Evolutionary conservation across 2,797 vertebrate species (phyloP).

Genomic region (Phrynocephalus guinanensis): DNA sequence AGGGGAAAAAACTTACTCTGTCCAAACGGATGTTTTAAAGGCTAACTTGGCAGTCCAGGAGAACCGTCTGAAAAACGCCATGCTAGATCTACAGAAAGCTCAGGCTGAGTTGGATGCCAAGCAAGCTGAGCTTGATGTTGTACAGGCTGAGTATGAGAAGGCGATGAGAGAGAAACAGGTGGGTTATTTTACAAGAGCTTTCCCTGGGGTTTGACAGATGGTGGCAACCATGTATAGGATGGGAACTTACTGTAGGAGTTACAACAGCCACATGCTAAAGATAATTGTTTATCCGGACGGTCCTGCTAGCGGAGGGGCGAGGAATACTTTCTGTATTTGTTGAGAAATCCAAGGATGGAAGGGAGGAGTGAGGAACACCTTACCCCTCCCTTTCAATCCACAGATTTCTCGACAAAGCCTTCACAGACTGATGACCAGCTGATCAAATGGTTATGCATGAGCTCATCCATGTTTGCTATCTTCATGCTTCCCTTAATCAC

Average conservation of each 20-base stretch:
- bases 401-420: not conserved
- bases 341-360: not conserved
- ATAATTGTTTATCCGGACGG: not conserved
- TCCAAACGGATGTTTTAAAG: constrained; percentile 67
- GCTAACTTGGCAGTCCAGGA: constrained; percentile 92
- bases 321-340: not conserved
- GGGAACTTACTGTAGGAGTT: not conserved
- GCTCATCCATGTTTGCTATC: not conserved
- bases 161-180: constrained; percentile 95
- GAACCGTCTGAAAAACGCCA: constrained; percentile 86
- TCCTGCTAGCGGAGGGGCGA: not conserved
- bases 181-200: not conserved
- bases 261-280: not conserved
- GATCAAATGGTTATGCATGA: not conserved
- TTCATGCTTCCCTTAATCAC: not conserved
- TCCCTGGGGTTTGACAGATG: not conserved
- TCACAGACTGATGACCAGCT: not conserved
- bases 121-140: constrained; percentile 90
- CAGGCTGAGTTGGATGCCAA: constrained; percentile 92
- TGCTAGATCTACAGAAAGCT: constrained; percentile 89
- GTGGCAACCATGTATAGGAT: not conserved
- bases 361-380: not conserved
- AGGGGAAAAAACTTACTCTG: not conserved
- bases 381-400: not conserved
- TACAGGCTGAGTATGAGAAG: constrained; percentile 90